Percentiles rank a stretch among this genome's conserved stretches.
Conservation (phyloP, 1,140 invertebrate species). For the Sitophilus oryzae region DNA sequence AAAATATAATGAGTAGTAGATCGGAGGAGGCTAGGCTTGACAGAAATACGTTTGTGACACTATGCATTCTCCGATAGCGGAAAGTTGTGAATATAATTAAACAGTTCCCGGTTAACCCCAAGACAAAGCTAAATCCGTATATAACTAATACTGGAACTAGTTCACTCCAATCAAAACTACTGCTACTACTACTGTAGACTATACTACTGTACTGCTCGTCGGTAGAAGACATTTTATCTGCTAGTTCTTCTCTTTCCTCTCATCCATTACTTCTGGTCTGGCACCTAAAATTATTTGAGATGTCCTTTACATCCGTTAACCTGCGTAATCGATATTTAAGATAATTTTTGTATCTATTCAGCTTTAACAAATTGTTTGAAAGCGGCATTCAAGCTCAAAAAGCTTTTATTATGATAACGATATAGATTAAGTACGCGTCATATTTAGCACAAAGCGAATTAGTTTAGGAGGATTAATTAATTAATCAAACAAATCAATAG, state of each 20-base stretch:
- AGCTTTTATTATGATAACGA: not conserved
- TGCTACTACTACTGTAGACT: too few species aligned
- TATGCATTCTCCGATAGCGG: slow-evolving; percentile 38
- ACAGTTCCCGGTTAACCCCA: slow-evolving; percentile 57
- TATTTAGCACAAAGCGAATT: not conserved
- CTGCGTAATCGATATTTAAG: too few species aligned
- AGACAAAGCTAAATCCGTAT: slow-evolving; percentile 56
- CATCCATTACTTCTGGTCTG: not conserved
- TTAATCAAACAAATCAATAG: not conserved
- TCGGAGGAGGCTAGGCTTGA: slow-evolving; percentile 65
- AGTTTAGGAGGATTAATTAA: not conserved
- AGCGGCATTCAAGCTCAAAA: not conserved
- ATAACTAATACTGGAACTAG: slow-evolving; percentile 55
- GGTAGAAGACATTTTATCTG: not conserved
- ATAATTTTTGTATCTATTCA: too few species aligned
- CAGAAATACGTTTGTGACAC: slow-evolving; percentile 65
- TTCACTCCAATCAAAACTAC: slow-evolving; percentile 54
- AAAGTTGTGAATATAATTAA: slow-evolving; percentile 50
- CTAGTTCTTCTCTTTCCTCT: not conserved
- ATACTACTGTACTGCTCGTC: slow-evolving; percentile 31
- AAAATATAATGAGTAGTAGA: slow-evolving; percentile 63
- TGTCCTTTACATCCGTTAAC: too few species aligned
- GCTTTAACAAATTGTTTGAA: too few species aligned
- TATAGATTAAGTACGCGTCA: not conserved
- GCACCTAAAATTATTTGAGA: too few species aligned